Base-by-base conservation (phyloP, 1,140 invertebrate species). In the Doryteuthis pealeii region DNA sequence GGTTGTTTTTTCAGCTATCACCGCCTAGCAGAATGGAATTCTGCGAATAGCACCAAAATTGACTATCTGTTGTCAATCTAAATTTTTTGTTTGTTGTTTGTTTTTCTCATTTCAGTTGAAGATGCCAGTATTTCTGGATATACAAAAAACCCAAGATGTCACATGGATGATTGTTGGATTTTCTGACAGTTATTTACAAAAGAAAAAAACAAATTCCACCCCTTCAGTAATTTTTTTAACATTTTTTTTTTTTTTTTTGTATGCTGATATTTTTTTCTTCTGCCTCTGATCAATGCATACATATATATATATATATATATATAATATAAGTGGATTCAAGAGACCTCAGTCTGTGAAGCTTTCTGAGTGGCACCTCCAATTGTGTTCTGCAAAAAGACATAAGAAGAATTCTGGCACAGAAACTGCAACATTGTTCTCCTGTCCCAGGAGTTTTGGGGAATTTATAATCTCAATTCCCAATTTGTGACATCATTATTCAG, bases 161-260 rank as follows among this genome's bases (percentile, higher is more conserved):
- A 74, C 26, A 78, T 84, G 72, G 79, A 79, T 43, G 82, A 79
- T 18, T 78, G 80, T 35, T 84, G 82, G 82, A 66, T 75, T 26
- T 84, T 82, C 76, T 84, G 76, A 81, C 54, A 45, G 54, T 62
- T 49, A 62, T 62, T 62, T 62, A 28, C 12, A 22, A 12, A 49
- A 28, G 5, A 6, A 62, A 12, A 15, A 5, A 28, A n/a, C 6
- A 5, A 62, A 62, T 40, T 10, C 35, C 35, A 40, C 35, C 3
- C 35, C 35, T 10, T 15, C 6, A 62, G 22, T 22, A n/a, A n/a
- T 14, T 62, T 62, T n/a, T 49, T 49, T 22, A 49, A 22, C 45
- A 12, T 49, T 49, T 22, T 62, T 62, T 22, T 22, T 62, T 22
- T 22, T n/a, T 28, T n/a, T 62, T n/a, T 62, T 28, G 26, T 28